Evolutionary conservation across 1,140 invertebrate genomes (phyloP).

Genomic region (Diploscapter pachys): DNA sequence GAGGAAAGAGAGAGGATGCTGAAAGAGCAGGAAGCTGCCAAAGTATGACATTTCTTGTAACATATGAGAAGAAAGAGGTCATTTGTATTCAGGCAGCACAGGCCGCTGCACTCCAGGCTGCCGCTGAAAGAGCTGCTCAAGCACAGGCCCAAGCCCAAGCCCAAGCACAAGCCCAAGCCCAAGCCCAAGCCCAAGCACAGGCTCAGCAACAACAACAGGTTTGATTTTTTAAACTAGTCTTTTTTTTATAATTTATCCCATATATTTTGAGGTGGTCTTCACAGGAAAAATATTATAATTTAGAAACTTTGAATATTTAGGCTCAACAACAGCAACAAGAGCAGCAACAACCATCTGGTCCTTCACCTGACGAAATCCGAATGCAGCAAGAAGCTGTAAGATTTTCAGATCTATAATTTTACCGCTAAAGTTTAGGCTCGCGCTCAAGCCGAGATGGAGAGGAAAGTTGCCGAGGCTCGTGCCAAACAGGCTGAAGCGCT

Average conservation of each 20-base stretch:
- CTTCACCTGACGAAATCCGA: neutral
- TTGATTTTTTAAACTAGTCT: neutral
- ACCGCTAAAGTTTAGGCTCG: neutral
- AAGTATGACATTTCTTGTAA: constrained; percentile 20
- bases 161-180: neutral
- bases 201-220: constrained; percentile 17
- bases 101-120: constrained; percentile 32
- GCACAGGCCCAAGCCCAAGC: constrained; percentile 17
- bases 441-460: constrained; percentile 22
- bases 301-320: neutral
- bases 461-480: constrained; percentile 16
- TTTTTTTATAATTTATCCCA: no score
- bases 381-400: no score
- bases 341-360: constrained; percentile 17
- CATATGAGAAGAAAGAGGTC: neutral
- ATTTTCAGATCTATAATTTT: no score
- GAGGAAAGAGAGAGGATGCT: constrained; percentile 35
- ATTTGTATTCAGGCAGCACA: constrained; percentile 31
- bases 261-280: no score
- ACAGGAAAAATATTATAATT: neutral
- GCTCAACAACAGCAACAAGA: constrained; percentile 18
- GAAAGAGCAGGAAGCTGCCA: constrained; percentile 29
- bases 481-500: constrained; percentile 32
- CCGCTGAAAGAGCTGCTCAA: constrained; percentile 25
- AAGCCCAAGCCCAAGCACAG: constrained; percentile 4